phyloP scores from a whole-genome alignment of 1,140 invertebrate species.

The Phocides pigmalion region DNA sequence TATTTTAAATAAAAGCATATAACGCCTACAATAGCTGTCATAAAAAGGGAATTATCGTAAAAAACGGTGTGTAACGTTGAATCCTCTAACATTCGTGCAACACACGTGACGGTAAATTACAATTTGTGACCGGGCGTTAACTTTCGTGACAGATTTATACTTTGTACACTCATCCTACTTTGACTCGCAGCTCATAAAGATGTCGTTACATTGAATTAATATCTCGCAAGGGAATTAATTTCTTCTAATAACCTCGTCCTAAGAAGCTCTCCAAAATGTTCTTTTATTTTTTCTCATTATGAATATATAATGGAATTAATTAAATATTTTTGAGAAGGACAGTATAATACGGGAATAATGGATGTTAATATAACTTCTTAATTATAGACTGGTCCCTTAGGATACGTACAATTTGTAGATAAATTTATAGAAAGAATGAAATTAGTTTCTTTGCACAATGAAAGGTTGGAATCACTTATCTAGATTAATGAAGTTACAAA shows the following conservation, averaged over 20 bases:
- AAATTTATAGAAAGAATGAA: no score
- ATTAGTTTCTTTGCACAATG: no score
- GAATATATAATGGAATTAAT: constrained; percentile 30
- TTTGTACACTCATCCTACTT: constrained; percentile 66
- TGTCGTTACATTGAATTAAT: constrained; percentile 73
- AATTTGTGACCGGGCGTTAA: constrained; percentile 75
- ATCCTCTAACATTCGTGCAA: constrained; percentile 53
- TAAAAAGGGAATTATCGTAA: no score
- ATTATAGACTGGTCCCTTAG: constrained; percentile 1
- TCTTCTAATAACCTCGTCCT: constrained; percentile 36
- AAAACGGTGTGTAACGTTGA: neutral
- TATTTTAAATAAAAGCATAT: no score
- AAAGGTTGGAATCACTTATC: no score
- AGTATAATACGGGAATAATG: constrained; percentile 15
- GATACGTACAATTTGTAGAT: neutral
- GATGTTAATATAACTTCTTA: constrained; percentile 11
- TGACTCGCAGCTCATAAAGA: constrained; percentile 75
- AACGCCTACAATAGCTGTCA: no score
- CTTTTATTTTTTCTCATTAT: constrained; percentile 32
- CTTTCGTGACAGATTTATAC: constrained; percentile 75
- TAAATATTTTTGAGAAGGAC: constrained; percentile 10
- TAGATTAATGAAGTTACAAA: no score
- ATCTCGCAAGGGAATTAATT: constrained; percentile 49
- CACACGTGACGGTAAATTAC: constrained; percentile 69
- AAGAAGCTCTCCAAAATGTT: constrained; percentile 20